Conservation (phyloP, 2,113 vertebrate species). For the Sapajus apella region DNA sequence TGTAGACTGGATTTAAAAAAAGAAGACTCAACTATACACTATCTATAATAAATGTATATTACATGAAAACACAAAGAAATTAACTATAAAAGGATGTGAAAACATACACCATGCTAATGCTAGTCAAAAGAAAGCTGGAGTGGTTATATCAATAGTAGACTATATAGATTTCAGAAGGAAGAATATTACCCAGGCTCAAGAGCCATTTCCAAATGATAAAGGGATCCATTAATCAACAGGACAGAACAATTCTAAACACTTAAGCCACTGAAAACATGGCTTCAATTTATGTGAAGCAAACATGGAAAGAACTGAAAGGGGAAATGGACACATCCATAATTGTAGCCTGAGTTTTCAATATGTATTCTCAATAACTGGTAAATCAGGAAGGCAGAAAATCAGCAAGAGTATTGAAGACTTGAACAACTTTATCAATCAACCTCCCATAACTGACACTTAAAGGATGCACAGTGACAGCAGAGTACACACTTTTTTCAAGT, state of each 20-base stretch:
- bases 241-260: neutral
- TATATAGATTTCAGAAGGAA: neutral
- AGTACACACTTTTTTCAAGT: too few relatives aligned
- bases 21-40: too few relatives aligned
- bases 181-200: neutral
- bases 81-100: neutral
- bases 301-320: too few relatives aligned
- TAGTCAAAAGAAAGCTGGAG: neutral
- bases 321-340: too few relatives aligned
- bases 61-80: neutral
- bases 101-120: neutral
- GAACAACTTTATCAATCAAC: neutral
- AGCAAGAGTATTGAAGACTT: too few relatives aligned
- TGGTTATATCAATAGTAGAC: too few relatives aligned
- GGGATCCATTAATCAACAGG: neutral
- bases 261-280: neutral
- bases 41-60: neutral
- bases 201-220: neutral
- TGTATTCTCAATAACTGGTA: too few relatives aligned
- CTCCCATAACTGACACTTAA: neutral
- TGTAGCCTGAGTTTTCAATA: too few relatives aligned
- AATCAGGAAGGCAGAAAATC: too few relatives aligned
- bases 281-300: too few relatives aligned
- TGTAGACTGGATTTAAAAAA: too few relatives aligned
- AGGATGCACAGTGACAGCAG: neutral